A percentile compares a stretch with the other conserved stretches of the same genome.
These are phyloP conservation scores for Zosterops pallidus DNA, from an alignment of 2,113 vertebrate species.

Conservation along the genomic window DNA sequence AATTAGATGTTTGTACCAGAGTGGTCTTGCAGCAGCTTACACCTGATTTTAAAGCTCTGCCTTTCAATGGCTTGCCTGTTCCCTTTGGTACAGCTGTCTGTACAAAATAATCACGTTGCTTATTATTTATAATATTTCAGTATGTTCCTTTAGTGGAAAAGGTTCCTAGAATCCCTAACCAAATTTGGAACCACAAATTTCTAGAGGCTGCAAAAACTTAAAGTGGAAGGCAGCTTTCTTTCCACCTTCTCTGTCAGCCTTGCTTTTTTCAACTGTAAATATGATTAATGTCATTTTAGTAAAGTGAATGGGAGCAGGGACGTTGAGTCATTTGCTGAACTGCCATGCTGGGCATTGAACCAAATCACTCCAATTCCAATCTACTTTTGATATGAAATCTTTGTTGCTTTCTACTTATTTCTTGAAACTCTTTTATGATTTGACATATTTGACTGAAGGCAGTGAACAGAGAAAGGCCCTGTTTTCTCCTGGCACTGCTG, in stretches of 20 bases:
- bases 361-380: background rate
- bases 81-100: background rate
- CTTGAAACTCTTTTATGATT: background rate
- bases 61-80: background rate
- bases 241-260: background rate
- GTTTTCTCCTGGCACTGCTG: accelerated
- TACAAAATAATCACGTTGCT: background rate
- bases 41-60: background rate
- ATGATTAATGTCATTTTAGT: background rate
- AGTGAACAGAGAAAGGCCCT: background rate
- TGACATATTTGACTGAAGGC: background rate
- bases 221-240: background rate
- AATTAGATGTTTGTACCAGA: background rate
- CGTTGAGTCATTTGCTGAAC: conserved; percentile 1
- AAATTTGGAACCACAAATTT: background rate
- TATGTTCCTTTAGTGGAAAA: background rate
- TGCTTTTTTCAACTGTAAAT: background rate
- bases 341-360: conserved; percentile 4
- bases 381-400: background rate
- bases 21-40: background rate
- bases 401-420: background rate
- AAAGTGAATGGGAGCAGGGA: background rate
- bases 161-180: background rate
- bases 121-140: background rate
- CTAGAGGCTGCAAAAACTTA: background rate